Conservation (phyloP, 2,888 invertebrate species). For the Caradrina kadenii region DNA sequence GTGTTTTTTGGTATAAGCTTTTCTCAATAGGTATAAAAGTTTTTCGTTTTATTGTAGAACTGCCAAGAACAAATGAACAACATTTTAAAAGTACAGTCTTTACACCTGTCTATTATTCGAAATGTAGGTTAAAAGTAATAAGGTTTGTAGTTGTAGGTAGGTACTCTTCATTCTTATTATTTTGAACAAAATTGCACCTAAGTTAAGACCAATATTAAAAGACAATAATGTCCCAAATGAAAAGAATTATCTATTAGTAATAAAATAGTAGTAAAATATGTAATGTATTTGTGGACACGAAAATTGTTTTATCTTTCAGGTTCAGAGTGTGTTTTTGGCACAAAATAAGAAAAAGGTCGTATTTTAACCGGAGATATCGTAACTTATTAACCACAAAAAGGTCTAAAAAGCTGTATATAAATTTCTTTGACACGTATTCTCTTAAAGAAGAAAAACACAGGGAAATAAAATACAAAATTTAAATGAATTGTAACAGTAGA, state of each 20-base stretch:
- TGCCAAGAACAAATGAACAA: too few species aligned
- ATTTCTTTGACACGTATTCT: neutral
- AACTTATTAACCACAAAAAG: slow-evolving; percentile 15
- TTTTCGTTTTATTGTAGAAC: too few species aligned
- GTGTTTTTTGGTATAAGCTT: too few species aligned
- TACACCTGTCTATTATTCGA: too few species aligned
- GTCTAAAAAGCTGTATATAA: neutral
- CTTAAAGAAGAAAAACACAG: neutral
- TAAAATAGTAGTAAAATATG: neutral
- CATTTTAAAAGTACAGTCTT: too few species aligned
- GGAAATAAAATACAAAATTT: too few species aligned
- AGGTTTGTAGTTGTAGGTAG: too few species aligned
- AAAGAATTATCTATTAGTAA: neutral
- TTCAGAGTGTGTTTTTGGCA: neutral
- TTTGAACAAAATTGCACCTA: too few species aligned
- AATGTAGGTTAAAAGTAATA: too few species aligned
- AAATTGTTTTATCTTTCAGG: slow-evolving; percentile 1
- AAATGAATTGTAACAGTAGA: neutral
- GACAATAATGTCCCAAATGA: too few species aligned
- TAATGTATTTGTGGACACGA: neutral
- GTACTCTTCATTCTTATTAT: too few species aligned
- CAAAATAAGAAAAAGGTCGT: slow-evolving; percentile 16
- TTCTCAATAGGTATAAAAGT: too few species aligned
- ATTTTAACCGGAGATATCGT: neutral
- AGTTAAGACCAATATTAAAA: neutral